These are phyloP conservation scores for Microctonus aethiopoides DNA, from an alignment of 2,888 invertebrate genomes.

Conservation along the genomic window DNA sequence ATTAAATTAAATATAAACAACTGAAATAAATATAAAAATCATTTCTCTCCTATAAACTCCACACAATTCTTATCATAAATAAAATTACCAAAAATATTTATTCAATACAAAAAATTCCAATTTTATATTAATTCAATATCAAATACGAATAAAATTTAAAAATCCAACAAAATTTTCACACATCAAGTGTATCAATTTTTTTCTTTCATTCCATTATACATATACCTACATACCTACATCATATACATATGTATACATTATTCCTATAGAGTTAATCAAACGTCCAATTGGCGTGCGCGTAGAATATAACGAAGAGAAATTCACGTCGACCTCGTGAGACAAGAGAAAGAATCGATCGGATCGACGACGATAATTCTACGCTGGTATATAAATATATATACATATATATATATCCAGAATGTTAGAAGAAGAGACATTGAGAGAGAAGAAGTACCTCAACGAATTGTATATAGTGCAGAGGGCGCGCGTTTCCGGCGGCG, in stretches of 20 bases:
- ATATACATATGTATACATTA: neutral
- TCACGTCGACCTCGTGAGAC: slow-evolving; percentile 6
- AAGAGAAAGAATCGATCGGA: slow-evolving; percentile 17
- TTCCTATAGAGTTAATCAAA: neutral
- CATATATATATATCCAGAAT: neutral
- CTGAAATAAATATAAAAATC: no score
- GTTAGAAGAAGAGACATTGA: neutral
- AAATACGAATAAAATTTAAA: no score
- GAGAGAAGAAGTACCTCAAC: slow-evolving; percentile 12
- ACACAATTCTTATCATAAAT: no score
- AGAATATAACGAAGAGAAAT: slow-evolving; percentile 14
- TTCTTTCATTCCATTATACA: neutral
- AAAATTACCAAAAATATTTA: no score
- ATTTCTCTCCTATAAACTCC: no score
- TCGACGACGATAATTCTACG: neutral
- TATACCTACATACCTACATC: neutral
- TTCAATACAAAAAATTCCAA: no score
- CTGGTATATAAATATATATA: neutral
- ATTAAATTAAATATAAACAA: no score
- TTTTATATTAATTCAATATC: no score
- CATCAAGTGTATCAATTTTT: neutral
- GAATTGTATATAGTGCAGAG: slow-evolving; percentile 14
- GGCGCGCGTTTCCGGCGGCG: slow-evolving; percentile 27
- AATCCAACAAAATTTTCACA: no score
- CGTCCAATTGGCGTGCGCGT: neutral